These are phyloP conservation scores for Albula glossodonta DNA, from an alignment of 2,113 vertebrate species.

Conservation along the genomic window DNA sequence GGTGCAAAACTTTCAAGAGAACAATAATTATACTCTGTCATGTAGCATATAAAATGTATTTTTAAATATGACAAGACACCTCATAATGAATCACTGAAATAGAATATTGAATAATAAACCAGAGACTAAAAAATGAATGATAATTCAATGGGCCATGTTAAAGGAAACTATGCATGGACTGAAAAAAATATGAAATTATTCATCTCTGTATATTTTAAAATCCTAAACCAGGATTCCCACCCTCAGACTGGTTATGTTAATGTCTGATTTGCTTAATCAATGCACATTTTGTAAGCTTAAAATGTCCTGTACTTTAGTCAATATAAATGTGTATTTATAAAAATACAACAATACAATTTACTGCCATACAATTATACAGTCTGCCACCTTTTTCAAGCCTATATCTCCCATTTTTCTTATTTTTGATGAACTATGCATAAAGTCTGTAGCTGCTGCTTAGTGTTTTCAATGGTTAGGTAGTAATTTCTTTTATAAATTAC, in stretches of 20 bases:
- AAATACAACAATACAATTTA: neutral
- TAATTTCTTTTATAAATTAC: neutral
- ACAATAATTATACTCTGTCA: neutral
- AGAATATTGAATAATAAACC: too few species aligned
- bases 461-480: neutral
- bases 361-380: too few species aligned
- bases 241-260: neutral
- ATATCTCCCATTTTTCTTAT: neutral
- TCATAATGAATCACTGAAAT: too few species aligned
- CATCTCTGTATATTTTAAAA: too few species aligned
- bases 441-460: neutral
- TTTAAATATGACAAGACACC: neutral
- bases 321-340: neutral
- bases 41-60: neutral
- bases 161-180: too few species aligned
- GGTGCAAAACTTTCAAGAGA: neutral
- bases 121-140: too few species aligned
- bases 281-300: neutral
- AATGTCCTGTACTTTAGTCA: neutral
- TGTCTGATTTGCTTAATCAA: neutral
- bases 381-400: neutral
- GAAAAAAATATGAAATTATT: too few species aligned
- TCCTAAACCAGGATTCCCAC: neutral
- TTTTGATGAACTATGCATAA: neutral
- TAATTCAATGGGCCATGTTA: too few species aligned